phyloP scores from a whole-genome alignment of 2,113 vertebrate species.

The Todiramphus saurophagus region DNA sequence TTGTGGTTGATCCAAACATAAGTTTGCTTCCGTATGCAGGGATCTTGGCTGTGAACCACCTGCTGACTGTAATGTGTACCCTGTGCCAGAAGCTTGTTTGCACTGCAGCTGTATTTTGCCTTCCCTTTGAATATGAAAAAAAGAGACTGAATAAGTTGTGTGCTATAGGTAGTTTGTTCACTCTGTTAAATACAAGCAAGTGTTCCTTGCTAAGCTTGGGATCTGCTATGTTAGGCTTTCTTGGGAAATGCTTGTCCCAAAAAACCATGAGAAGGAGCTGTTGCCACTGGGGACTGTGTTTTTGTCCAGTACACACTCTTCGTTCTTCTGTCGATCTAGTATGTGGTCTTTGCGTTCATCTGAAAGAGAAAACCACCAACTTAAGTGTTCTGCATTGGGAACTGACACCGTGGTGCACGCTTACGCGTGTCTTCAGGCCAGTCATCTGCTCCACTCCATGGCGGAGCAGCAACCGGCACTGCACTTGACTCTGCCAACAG shows the following conservation, averaged over 20 bases:
- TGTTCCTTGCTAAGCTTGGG: neutral
- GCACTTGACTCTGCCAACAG: fast-evolving
- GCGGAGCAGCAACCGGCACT: fast-evolving
- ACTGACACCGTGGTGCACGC: fast-evolving
- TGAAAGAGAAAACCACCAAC: neutral
- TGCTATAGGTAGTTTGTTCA: neutral
- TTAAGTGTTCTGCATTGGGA: neutral
- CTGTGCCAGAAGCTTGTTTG: neutral
- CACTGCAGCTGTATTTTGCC: neutral
- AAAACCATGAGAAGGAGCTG: neutral
- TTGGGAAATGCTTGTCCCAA: neutral
- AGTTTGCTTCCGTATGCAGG: neutral
- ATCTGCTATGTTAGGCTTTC: neutral
- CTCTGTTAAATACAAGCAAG: neutral
- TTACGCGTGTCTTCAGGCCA: fast-evolving
- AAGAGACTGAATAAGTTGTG: neutral
- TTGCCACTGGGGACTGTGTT: neutral
- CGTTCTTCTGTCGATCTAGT: neutral
- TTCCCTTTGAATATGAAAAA: neutral
- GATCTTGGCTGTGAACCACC: neutral
- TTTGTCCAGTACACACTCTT: neutral
- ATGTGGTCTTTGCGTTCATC: neutral
- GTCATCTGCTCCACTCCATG: fast-evolving
- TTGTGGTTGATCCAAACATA: neutral
- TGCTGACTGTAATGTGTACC: neutral